phyloP scores from a whole-genome alignment of 2,797 vertebrate genomes.

The Sebastes hubbsi region DNA sequence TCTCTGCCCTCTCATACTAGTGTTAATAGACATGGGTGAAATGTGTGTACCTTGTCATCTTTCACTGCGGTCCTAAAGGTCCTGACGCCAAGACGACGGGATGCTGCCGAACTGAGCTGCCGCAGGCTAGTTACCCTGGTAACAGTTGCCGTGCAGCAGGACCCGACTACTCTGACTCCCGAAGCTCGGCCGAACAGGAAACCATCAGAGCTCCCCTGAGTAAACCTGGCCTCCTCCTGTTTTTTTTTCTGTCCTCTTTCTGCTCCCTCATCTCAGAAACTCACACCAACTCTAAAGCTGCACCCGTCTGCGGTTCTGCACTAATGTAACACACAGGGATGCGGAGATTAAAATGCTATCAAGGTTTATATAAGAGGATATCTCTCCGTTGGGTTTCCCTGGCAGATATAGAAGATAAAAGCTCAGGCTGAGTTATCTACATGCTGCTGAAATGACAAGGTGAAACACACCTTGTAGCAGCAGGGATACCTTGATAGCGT shows the following conservation, averaged over 20 bases:
- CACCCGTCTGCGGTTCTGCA: conserved; percentile 40
- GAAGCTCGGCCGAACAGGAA: conserved; percentile 74
- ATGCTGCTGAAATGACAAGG: conserved; percentile 13
- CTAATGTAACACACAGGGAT: conserved; percentile 64
- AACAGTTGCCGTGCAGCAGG: conserved; percentile 84
- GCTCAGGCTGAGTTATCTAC: conserved; percentile 27
- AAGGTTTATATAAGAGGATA: conserved; percentile 49
- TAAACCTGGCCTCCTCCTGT: conserved; percentile 70
- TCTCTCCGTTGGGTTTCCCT: not conserved
- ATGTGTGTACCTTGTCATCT: conserved; percentile 68
- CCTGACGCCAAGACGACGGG: conserved; percentile 70
- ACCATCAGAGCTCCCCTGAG: conserved; percentile 72
- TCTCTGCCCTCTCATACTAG: not conserved
- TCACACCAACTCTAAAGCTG: conserved; percentile 46
- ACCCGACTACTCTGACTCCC: conserved; percentile 74
- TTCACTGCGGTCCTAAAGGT: conserved; percentile 85
- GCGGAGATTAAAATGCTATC: conserved; percentile 64
- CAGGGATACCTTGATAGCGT: conserved; percentile 67
- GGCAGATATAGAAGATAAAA: conserved; percentile 26
- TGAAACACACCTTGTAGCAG: conserved; percentile 31
- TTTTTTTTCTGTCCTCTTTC: conserved; percentile 33
- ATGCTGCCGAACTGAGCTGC: conserved; percentile 69
- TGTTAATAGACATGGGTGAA: conserved; percentile 45
- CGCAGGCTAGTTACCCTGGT: conserved; percentile 87
- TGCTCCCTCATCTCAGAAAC: conserved; percentile 48